Base-by-base conservation (phyloP, 2,797 vertebrate genomes). In the Gallirallus australis region DNA sequence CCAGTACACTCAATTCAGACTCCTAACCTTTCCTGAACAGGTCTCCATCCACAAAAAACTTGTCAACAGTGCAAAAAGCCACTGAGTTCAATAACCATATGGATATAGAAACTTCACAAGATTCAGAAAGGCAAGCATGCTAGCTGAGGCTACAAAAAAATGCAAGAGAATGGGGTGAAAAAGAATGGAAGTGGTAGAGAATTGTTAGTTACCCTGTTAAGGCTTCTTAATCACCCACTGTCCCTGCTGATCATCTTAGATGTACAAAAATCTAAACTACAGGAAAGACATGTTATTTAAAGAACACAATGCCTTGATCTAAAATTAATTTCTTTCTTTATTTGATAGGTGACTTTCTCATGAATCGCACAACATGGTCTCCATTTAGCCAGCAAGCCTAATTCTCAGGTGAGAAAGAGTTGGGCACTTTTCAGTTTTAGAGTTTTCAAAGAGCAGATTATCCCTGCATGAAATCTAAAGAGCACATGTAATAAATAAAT, bases 121-220 rank as follows among this genome's bases (percentile, higher is more conserved):
- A 77, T 42, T 88, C 39, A 83, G 48, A 63, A 61, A 47, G 23
- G 21, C 13, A 52, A 14, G 17, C 5, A 6, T 64, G 35, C 15
- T 89, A 39, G 4, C 3, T 71, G 18, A 24, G 27, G 12, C 6
- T 75, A 39, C 17, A 87, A 79, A 81, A 76, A 76, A 82, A 56
- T 9, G 1, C 10, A 39, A 18, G 3, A n/a, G 15, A 54, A 86
- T 9, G 0, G 3, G 1, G 3, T 2, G 0, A 1, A 3, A 37
- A 79, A 20, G 6, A 50, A 70, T 7, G 2, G 18, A 82, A 85
- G 14, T 7, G 6, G 40, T 37, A 3, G 25, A 89, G 30, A 89
- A 71, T 28, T 54, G 20, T 53, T 68, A 56, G 11, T 4, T 60
- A 48, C 23, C 6, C 6, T 69, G 47, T 24, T 82, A 61, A 68